Evolutionary conservation across 2,797 vertebrate genomes (phyloP), one percentile per base, ranked within the genome.

Genomic region (Pangasius djambal): DNA sequence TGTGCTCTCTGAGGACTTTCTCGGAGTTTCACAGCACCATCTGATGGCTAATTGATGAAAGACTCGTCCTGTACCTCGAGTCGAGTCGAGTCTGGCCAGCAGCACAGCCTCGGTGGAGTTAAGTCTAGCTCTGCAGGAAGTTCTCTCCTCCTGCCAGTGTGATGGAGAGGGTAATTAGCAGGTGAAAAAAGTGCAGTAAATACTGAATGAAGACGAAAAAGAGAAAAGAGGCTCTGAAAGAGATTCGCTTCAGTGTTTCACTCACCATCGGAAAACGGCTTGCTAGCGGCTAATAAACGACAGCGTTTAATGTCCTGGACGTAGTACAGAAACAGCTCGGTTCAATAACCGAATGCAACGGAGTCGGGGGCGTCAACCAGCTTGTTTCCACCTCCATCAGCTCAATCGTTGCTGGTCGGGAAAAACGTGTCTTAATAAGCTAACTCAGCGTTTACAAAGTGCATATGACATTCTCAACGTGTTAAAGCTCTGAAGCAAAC

Each of bases 111-210:
- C 65, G 79, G 72, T 63, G 69, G 70, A 88, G 88, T 72, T 85
- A 87, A 91, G 88, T 88, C 86, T 82, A 82, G 83, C 81, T 52
- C 65, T 52, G 55, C 65, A 85, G 89, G 87, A 37, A 6, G 83
- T 48, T 81, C 77, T 55, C 44, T 12, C 70, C 13, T 85, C 72
- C 83, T 67, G 59, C n/a, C 59, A 59, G 34, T 40, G 48, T 90
- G 91, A 90, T 90, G 61, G 88, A 90, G 88, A 88, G 89, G 81
- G 78, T 87, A 74, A 91, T 91, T 85, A 90, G 57, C 65, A n/a
- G 15, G 61, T 50, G 57, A 40, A 89, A 87, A 88, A 84, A 83
- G 83, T 84, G 44, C 57, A 40, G 86, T 86, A 89, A 90, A 88
- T 87, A 87, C 85, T 87, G 84, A 61, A 90, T 74, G 91, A 87